Conservation (phyloP, 2,797 vertebrate species). For the Sylvilagus floridanus region DNA sequence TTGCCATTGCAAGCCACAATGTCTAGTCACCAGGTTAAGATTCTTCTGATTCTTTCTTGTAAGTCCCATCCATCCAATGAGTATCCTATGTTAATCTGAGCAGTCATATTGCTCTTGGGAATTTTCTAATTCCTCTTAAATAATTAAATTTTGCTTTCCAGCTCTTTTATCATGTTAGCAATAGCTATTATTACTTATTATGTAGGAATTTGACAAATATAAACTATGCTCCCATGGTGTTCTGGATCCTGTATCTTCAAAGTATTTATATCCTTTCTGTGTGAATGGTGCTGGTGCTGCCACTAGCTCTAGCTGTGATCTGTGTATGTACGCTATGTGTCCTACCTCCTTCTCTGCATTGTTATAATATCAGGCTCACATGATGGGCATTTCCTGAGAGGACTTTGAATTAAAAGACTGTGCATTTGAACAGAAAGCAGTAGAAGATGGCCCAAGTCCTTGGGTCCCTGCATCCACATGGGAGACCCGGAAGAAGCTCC, state of each 20-base stretch:
- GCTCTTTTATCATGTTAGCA: neutral
- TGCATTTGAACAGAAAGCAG: no score
- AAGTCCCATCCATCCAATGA: neutral
- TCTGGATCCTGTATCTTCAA: neutral
- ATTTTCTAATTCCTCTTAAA: conserved; percentile 29
- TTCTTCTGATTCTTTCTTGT: neutral
- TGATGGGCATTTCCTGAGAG: neutral
- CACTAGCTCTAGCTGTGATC: neutral
- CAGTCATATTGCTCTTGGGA: neutral
- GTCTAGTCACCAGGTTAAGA: neutral
- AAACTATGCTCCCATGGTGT: neutral
- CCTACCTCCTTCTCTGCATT: neutral
- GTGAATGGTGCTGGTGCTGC: neutral
- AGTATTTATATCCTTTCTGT: neutral
- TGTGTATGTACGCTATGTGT: neutral
- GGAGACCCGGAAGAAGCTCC: no score
- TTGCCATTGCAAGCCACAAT: neutral
- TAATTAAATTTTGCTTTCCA: neutral
- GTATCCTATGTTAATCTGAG: neutral
- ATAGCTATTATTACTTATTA: neutral
- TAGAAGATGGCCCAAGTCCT: no score
- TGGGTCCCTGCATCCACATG: no score
- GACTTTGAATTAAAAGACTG: neutral
- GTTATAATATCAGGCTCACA: neutral
- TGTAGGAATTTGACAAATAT: neutral